Percentiles rank a stretch among this genome's conserved stretches.
phyloP scores from a whole-genome alignment of 2,888 invertebrate genomes.

The Tanytarsus gracilentus region DNA sequence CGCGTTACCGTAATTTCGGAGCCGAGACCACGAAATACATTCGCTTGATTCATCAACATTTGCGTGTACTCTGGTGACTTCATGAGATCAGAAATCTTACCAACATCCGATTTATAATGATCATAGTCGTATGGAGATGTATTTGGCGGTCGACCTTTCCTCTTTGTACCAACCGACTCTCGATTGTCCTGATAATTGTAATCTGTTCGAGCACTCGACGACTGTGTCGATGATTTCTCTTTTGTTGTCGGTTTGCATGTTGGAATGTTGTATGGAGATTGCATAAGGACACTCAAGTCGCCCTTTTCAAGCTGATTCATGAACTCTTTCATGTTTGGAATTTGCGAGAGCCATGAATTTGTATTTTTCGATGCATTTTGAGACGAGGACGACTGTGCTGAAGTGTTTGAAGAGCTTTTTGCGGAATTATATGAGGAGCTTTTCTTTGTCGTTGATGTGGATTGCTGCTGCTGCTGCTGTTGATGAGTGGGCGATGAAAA shows the following conservation, averaged over 20 bases:
- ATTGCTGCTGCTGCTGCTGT: neutral
- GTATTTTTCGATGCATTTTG: conserved; percentile 30
- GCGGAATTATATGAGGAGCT: neutral
- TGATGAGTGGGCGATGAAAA: neutral
- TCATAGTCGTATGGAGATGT: conserved; percentile 37
- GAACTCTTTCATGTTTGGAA: conserved; percentile 30
- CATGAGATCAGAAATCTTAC: conserved; percentile 43
- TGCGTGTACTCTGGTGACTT: conserved; percentile 43
- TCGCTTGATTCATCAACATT: conserved; percentile 40
- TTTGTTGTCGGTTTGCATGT: conserved; percentile 17
- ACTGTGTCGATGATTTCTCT: neutral
- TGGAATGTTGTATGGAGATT: conserved; percentile 27
- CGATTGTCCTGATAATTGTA: conserved; percentile 11
- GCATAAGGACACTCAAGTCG: conserved; percentile 29
- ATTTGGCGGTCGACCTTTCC: conserved; percentile 25
- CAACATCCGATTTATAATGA: conserved; percentile 40
- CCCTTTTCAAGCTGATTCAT: conserved; percentile 30
- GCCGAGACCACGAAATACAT: conserved; percentile 28
- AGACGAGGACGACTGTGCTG: conserved; percentile 3
- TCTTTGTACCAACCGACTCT: neutral
- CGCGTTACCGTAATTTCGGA: conserved; percentile 24
- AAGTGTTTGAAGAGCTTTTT: conserved; percentile 1
- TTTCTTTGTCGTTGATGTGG: conserved; percentile 5
- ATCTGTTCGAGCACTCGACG: conserved; percentile 4
- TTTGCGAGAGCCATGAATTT: conserved; percentile 34